Evolutionary conservation across 2,888 invertebrate species (phyloP), one percentile per base, ranked within the genome.

Genomic region (Sinohyriopsis cumingii): DNA sequence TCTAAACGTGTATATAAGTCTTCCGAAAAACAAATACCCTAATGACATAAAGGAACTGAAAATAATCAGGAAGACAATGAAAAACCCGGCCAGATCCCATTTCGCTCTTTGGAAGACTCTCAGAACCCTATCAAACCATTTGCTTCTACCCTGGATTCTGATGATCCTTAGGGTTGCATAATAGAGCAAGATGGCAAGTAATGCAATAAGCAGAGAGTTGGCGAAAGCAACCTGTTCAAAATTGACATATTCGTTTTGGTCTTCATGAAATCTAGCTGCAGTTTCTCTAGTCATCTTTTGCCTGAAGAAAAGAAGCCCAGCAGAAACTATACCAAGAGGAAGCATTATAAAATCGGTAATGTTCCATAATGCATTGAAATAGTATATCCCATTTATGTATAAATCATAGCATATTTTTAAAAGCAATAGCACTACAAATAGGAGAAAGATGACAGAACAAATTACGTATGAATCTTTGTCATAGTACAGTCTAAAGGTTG

Each of bases 401-500:
- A 19, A 33, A 33, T 65, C 57, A 9, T 33, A 22, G 33, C 55
- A 24, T 5, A 57, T 33, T 25, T 28, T 54, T 20, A 65, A 24
- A 33, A 57, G 22, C 9, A 45, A 33, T 33, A n/a, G 33, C 1
- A 65, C 6, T 25, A 65, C 7, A 55, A 57, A 65, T n/a, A 55
- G 28, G 0, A 25, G 18, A 33, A 65, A 55, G 28, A 65, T 22
- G n/a, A 57, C n/a, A 55, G 68, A 72, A 20, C 60, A 72, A 12
- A 72, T 1, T 1, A 68, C 5, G 2, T 65, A 63, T 24, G 72
- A 68, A 25, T 62, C 68, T 19, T 59, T 57, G 59, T 65, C 54
- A n/a, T 66, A 61, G 56, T 68, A 65, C 6, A 69, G 63, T 57
- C 72, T 56, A 24, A 72, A 72, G 22, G 63, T 55, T 24, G 66